These are phyloP conservation scores for Malurus alboscapulatus DNA, from an alignment of 2,113 vertebrate species.

Conservation along the genomic window DNA sequence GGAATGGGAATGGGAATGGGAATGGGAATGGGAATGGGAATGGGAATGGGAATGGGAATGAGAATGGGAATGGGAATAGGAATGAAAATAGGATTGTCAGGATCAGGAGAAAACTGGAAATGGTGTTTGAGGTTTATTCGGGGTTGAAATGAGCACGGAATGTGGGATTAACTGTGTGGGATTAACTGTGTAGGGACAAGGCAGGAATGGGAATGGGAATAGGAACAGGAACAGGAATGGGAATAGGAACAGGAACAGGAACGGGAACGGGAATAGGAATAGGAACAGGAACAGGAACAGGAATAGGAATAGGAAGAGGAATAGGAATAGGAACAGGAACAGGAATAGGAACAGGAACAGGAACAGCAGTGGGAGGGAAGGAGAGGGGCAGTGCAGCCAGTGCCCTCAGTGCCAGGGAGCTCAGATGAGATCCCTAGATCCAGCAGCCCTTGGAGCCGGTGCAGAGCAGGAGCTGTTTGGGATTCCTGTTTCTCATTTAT, in stretches of 20 bases:
- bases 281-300: neutral
- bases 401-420: fast-evolving
- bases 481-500: fast-evolving
- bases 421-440: fast-evolving
- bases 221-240: too few relatives aligned
- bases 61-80: neutral
- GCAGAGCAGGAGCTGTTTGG: neutral
- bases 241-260: too few relatives aligned
- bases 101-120: constrained; percentile 9
- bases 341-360: too few relatives aligned
- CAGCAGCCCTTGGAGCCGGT: neutral
- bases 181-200: neutral
- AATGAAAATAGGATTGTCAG: neutral
- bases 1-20: neutral
- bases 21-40: too few relatives aligned
- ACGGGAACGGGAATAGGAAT: fast-evolving
- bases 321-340: too few relatives aligned
- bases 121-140: neutral
- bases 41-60: neutral
- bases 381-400: neutral
- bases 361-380: neutral
- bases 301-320: too few relatives aligned
- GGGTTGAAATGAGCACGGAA: neutral
- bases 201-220: neutral
- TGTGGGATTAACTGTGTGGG: neutral